phyloP scores from a whole-genome alignment of 2,888 invertebrate genomes.

The Oscheius sp. region DNA sequence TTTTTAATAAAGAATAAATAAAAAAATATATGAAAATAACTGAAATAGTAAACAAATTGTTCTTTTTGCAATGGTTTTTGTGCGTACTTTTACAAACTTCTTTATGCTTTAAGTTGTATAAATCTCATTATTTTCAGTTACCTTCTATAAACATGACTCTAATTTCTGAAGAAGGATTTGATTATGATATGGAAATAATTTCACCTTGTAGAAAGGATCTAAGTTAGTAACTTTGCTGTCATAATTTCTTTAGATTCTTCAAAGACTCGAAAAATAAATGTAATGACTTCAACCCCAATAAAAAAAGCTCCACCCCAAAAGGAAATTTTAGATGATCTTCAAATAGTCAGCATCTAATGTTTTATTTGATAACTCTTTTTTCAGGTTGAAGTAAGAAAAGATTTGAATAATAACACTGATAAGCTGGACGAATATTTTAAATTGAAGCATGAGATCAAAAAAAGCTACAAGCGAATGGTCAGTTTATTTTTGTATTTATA shows the following conservation, averaged over 20 bases:
- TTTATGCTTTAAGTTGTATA: no score
- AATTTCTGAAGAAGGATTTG: neutral
- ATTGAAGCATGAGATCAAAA: neutral
- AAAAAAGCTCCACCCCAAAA: neutral
- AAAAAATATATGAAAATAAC: no score
- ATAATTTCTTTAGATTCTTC: neutral
- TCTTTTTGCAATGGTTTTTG: no score
- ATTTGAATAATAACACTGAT: neutral
- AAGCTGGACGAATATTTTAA: neutral
- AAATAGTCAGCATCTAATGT: neutral
- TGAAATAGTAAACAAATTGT: no score
- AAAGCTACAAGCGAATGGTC: constrained; percentile 7
- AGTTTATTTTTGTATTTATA: neutral
- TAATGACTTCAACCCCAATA: constrained; percentile 7
- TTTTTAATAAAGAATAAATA: no score
- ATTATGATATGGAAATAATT: neutral
- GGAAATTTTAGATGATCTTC: neutral
- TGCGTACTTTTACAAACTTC: no score
- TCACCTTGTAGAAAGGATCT: neutral
- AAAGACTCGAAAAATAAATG: neutral
- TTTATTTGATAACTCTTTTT: neutral
- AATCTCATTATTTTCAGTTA: no score
- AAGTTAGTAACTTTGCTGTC: neutral
- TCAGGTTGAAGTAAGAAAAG: neutral
- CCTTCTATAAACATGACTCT: no score